These are phyloP conservation scores for Drosophila crucigera DNA, from an alignment of 2,888 invertebrate genomes.

Conservation along the genomic window DNA sequence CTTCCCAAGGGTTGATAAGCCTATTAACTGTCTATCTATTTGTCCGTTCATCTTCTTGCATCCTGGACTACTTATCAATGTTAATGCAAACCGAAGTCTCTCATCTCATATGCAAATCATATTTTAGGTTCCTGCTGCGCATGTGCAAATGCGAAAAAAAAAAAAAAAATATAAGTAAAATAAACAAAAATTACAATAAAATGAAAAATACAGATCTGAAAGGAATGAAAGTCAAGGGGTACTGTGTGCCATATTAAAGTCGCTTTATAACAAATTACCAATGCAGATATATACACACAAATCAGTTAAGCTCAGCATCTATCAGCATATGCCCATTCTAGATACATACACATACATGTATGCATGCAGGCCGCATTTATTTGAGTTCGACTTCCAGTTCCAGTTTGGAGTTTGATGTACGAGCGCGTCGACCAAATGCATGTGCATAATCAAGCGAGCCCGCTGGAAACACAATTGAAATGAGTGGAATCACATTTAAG, in stretches of 20 bases:
- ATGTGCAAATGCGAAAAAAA: slow-evolving; percentile 47
- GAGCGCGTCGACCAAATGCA: slow-evolving; percentile 65
- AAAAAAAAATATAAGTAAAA: slow-evolving; percentile 7
- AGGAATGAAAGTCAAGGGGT: slow-evolving; percentile 16
- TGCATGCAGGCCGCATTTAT: slow-evolving; percentile 56
- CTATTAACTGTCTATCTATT: neutral
- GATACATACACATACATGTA: slow-evolving; percentile 5
- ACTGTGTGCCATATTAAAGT: slow-evolving; percentile 72
- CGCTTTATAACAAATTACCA: slow-evolving; percentile 73
- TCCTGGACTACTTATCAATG: slow-evolving; percentile 57
- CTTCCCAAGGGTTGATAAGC: too few species aligned
- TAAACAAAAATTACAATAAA: slow-evolving; percentile 7
- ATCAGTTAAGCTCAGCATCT: slow-evolving; percentile 71
- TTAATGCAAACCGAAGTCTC: slow-evolving; percentile 52
- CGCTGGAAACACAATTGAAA: slow-evolving; percentile 69
- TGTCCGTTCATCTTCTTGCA: neutral
- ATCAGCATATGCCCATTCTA: slow-evolving; percentile 58
- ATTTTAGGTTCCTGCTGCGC: slow-evolving; percentile 47
- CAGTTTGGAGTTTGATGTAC: slow-evolving; percentile 64
- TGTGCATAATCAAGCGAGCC: slow-evolving; percentile 74
- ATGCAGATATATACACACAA: slow-evolving; percentile 65
- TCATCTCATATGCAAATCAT: slow-evolving; percentile 46
- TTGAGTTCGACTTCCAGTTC: slow-evolving; percentile 37
- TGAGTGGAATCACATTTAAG: slow-evolving; percentile 63
- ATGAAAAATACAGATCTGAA: neutral